These are phyloP conservation scores for Gastrophryne carolinensis DNA, from an alignment of 2,797 vertebrate genomes.

Conservation along the genomic window DNA sequence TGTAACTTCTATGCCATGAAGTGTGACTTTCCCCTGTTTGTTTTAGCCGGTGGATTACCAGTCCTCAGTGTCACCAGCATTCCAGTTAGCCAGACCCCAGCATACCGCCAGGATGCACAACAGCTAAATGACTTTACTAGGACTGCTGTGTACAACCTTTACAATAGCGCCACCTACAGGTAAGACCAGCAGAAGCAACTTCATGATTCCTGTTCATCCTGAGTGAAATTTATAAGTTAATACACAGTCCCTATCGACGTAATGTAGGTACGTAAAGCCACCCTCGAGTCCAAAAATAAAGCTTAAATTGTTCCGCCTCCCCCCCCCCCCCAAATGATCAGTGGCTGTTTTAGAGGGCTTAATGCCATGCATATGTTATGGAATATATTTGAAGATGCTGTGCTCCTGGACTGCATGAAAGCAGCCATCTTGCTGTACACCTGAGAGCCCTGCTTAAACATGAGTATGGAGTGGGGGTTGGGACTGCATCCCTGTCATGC, in stretches of 20 bases:
- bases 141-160: background rate
- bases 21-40: background rate
- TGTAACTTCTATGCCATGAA: too few species aligned
- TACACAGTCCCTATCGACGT: too few species aligned
- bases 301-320: background rate
- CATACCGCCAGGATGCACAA: background rate
- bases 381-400: too few species aligned
- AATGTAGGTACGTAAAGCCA: too few species aligned
- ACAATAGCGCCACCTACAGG: background rate
- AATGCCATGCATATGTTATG: too few species aligned
- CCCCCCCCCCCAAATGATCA: background rate
- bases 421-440: too few species aligned
- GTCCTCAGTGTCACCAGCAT: slow-evolving; percentile 7
- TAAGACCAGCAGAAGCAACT: background rate
- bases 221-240: background rate
- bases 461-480: too few species aligned
- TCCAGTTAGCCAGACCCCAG: background rate
- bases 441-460: too few species aligned
- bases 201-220: background rate
- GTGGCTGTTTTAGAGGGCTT: too few species aligned
- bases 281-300: background rate
- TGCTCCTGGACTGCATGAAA: too few species aligned
- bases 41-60: background rate
- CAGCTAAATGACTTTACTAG: slow-evolving; percentile 10
- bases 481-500: too few species aligned